Conservation (phyloP, 2,113 vertebrate species). For the Perca schrenkii region DNA sequence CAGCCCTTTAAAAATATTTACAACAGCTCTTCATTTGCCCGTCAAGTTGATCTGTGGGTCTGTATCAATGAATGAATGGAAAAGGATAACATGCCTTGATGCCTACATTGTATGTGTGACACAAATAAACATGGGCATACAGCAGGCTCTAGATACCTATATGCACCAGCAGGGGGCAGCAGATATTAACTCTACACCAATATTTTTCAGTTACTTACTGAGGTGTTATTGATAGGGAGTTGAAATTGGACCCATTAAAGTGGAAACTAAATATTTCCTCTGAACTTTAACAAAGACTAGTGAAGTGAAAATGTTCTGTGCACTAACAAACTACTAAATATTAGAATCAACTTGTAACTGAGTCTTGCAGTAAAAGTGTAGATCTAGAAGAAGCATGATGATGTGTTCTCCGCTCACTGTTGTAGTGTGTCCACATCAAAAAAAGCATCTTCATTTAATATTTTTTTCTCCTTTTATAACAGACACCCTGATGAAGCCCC, state of each 20-base stretch:
- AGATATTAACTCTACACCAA: conserved; percentile 31
- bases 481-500: too few species aligned
- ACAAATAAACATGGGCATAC: neutral
- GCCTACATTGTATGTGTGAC: neutral
- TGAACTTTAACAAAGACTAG: neutral
- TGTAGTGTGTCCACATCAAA: neutral
- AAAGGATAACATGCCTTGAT: too few species aligned
- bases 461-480: too few species aligned
- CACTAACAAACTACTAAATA: neutral
- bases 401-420: neutral
- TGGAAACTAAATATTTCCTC: neutral
- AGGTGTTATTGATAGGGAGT: neutral
- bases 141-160: neutral
- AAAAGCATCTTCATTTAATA: neutral
- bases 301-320: neutral
- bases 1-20: neutral
- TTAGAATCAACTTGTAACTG: neutral
- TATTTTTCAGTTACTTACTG: neutral
- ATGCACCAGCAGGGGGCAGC: conserved; percentile 73
- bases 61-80: neutral
- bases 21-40: neutral
- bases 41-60: neutral
- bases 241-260: neutral
- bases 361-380: neutral
- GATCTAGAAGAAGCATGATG: neutral